Evolutionary conservation across 2,113 vertebrate genomes (phyloP), one percentile per base, ranked within the genome.

Genomic region (Colaptes auratus): DNA sequence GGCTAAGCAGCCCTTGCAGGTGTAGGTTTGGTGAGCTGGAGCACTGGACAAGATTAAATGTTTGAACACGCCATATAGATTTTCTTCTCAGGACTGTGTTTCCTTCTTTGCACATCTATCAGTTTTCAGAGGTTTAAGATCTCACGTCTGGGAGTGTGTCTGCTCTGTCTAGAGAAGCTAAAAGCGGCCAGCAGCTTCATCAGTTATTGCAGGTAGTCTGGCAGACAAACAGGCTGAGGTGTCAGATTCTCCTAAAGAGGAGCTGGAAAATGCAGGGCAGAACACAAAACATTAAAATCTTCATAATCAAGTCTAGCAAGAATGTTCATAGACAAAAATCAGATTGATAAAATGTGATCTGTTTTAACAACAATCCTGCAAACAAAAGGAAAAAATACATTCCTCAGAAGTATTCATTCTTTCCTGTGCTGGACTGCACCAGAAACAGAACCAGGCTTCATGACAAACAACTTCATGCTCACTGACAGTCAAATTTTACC

Each of bases 21-120:
- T 55, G 42, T 10, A 25, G 8, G 12, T 73, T 80, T 24, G 30
- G 31, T 64, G 77, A 61, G 31, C 81, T 86, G 87, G 36, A 91
- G 78, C 48, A 27, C 3, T 53, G 66, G 82, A 33, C 55, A 56
- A 60, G 70, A 35, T 14, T 79, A 35, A 75, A 69, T 44, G 52
- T 39, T 75, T 93, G 44, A 93, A 72, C 44, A 82, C 15, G 18
- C 33, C 6, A 23, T 53, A 60, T 16, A 73, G 63, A 56, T 69
- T 91, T 91, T 65, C 67, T 72, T 89, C 59, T 42, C 63, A 65
- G 66, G 72, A 48, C 58, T 56, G 24, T n/a, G 96, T 92, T 89
- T 84, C 74, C 59, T 35, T 78, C 70, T 84, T 61, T 75, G 78
- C 66, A 61, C 15, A 46, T 50, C 63, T 75, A 39, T 82, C 59